Evolutionary conservation across 2,113 vertebrate species (phyloP), one percentile per base, ranked within the genome.

Genomic region (Arizona elegans): DNA sequence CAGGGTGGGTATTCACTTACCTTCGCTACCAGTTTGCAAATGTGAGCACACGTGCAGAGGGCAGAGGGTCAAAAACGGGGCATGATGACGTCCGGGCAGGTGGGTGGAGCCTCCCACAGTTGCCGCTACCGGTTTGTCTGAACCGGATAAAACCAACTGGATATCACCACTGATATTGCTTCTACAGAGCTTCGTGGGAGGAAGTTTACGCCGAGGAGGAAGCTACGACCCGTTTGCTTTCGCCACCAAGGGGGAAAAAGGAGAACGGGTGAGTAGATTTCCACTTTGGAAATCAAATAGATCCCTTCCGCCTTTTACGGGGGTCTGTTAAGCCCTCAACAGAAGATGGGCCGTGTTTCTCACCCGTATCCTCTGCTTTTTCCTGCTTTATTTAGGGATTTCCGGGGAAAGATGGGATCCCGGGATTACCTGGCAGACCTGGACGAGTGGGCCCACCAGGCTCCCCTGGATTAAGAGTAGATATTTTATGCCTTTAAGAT

Each of bases 391-490:
- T 96, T 91, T 87, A 99, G 99, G 99, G 99, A 88, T 95, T 98
- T 53, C 95, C 98, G 89, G 98, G 98, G 94, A 98, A 98, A 96
- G 98, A 99, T 0, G 99, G 98, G 17, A 92, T 99, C 95, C 98
- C 98, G 0, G 98, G 98, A 88, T 96, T 99, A 93, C 99, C 99
- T 0, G 98, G 98, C 33, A 97, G 98, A 91, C 98, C 98, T 0
- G 99, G 99, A 9, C 95, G 98, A 94, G 97, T 97, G 0, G 98
- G 99, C 56, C 98, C 98, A 43, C 98, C 98, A 0, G 98, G 98
- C 86, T 97, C 98, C 65, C 97, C 97, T 2, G 99, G 99, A 90
- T 96, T 96, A 3, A 97, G 95, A 98, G 98, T 99, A 97, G 93
- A 38, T 92, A 24, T 88, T 75, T 24, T 0, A 1, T 4, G 0